Percentiles rank a stretch among this genome's conserved stretches.
phyloP scores from a whole-genome alignment of 2,113 vertebrate species.

The Elgaria multicarinata region DNA sequence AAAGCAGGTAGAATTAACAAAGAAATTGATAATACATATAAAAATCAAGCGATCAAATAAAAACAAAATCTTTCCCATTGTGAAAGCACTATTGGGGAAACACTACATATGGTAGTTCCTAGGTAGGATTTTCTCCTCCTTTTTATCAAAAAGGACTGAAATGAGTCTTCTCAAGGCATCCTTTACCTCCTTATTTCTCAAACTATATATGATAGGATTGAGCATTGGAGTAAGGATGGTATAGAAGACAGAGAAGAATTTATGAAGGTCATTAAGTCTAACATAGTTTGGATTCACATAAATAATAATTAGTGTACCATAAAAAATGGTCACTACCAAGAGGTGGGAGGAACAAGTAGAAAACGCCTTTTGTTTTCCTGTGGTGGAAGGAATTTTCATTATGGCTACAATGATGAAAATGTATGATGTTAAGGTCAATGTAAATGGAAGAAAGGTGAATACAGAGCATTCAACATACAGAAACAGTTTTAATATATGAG shows the following conservation, averaged over 20 bases:
- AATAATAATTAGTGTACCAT: slow-evolving; percentile 4
- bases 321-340: slow-evolving; percentile 21
- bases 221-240: background rate
- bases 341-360: background rate
- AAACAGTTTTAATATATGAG: too few relatives aligned
- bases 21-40: too few relatives aligned
- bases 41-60: too few relatives aligned
- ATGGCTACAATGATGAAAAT: too few relatives aligned
- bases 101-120: background rate
- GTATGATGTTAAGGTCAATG: too few relatives aligned
- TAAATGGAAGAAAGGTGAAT: too few relatives aligned
- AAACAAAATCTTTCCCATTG: background rate
- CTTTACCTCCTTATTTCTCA: slow-evolving; percentile 1
- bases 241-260: background rate
- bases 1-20: too few relatives aligned
- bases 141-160: background rate
- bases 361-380: too few relatives aligned
- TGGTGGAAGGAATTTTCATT: too few relatives aligned
- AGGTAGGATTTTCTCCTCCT: background rate
- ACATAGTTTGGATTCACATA: background rate
- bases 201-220: background rate
- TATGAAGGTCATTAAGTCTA: background rate
- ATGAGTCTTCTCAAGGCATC: background rate
- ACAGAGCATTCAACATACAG: too few relatives aligned
- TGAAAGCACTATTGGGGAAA: background rate